phyloP scores from a whole-genome alignment of 2,797 vertebrate genomes.

The Tadarida brasiliensis region DNA sequence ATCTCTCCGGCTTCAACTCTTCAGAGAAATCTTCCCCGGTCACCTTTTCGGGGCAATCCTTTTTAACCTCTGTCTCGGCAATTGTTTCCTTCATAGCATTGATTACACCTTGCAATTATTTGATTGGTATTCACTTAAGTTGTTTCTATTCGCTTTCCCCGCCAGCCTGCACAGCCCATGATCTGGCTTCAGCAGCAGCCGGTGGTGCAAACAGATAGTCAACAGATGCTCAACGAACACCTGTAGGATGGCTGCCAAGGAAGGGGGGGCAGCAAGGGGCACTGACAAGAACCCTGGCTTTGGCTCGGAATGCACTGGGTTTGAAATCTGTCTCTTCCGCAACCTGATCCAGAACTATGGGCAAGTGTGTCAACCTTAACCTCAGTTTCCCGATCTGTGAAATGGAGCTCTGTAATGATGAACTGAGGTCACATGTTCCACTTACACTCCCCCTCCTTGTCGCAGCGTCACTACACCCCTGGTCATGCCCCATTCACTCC shows the following conservation, averaged over 20 bases:
- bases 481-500: background rate
- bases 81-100: background rate
- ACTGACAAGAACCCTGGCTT: background rate
- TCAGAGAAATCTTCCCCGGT: fast-evolving
- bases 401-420: no score
- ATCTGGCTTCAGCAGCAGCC: background rate
- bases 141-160: background rate
- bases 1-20: background rate
- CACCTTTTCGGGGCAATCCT: background rate
- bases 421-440: fast-evolving
- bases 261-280: background rate
- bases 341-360: background rate
- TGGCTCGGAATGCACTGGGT: background rate
- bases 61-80: background rate
- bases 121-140: background rate
- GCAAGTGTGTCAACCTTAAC: background rate
- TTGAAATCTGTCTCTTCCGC: background rate
- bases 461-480: background rate
- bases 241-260: no score
- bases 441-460: no score
- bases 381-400: background rate
- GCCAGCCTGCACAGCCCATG: background rate
- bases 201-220: fast-evolving
- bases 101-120: no score
- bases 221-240: background rate